phyloP scores from a whole-genome alignment of 2,113 vertebrate species.

The Tinamus guttatus region DNA sequence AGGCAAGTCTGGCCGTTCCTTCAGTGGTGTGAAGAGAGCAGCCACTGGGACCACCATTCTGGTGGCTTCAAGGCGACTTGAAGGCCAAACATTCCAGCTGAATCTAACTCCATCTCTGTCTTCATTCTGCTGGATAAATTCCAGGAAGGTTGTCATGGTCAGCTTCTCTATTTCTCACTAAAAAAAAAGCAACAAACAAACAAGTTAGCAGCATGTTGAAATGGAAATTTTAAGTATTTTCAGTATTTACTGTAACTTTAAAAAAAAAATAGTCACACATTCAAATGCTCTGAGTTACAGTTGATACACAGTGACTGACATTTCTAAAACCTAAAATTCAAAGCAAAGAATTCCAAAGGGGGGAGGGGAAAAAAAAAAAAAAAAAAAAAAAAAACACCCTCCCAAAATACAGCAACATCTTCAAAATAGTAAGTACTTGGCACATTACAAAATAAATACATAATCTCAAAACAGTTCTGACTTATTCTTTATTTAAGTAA shows the following conservation, averaged over 20 bases:
- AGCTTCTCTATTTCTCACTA: slow-evolving; percentile 60
- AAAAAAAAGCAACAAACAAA: slow-evolving; percentile 7
- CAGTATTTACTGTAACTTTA: background rate
- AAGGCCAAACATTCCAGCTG: slow-evolving; percentile 99
- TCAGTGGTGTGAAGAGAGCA: slow-evolving; percentile 89
- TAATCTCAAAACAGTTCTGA: background rate
- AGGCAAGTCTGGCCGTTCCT: slow-evolving; percentile 92
- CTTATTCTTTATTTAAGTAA: background rate
- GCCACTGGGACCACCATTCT: slow-evolving; percentile 97
- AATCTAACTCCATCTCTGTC: slow-evolving; percentile 96
- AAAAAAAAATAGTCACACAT: background rate
- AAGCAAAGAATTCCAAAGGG: background rate
- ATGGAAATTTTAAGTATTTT: background rate
- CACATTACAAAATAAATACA: background rate
- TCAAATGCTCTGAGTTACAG: background rate
- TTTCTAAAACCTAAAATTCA: background rate
- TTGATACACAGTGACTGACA: background rate
- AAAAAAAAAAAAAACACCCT: background rate
- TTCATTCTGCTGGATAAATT: slow-evolving; percentile 98
- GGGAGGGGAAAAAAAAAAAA: background rate
- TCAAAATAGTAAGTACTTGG: background rate
- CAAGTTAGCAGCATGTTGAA: background rate
- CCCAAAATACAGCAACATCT: background rate
- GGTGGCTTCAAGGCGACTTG: slow-evolving; percentile 95
- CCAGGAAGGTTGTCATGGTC: slow-evolving; percentile 94